These are phyloP conservation scores for Microctenopoma steveboyesi DNA, from an alignment of 2,797 vertebrate species.

Conservation along the genomic window DNA sequence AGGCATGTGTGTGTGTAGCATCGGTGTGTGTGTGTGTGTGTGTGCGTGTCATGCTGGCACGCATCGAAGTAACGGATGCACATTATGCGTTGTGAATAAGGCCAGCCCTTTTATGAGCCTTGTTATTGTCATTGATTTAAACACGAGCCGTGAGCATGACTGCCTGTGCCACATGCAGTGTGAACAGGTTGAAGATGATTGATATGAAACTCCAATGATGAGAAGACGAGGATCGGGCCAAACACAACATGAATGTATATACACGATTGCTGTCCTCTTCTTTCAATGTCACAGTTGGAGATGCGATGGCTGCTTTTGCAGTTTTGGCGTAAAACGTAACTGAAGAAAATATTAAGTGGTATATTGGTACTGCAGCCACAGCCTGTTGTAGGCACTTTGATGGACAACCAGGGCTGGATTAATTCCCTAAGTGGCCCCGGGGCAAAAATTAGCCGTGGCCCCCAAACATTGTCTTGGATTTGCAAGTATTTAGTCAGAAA, in stretches of 20 bases:
- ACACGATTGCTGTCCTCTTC: no score
- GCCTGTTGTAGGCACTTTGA: not conserved
- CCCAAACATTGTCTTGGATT: not conserved
- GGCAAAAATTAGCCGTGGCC: no score
- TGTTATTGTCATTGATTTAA: conserved; percentile 82
- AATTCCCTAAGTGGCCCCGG: not conserved
- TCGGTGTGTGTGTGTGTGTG: conserved; percentile 51
- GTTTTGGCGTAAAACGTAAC: not conserved
- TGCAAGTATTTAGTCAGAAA: not conserved
- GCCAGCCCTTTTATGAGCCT: conserved; percentile 48
- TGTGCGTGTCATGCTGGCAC: conserved; percentile 77
- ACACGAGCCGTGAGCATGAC: conserved; percentile 79
- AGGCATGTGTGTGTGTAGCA: conserved; percentile 61
- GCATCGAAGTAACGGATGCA: conserved; percentile 83
- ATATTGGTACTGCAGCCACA: not conserved
- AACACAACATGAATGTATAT: not conserved
- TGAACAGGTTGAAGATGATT: conserved; percentile 76
- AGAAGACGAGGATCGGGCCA: conserved; percentile 7
- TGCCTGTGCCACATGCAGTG: conserved; percentile 62
- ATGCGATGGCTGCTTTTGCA: not conserved
- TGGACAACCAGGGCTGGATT: not conserved
- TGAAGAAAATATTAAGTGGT: no score
- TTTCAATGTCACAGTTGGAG: not conserved
- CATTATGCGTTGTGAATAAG: conserved; percentile 45
- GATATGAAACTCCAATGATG: conserved; percentile 54